A percentile compares a stretch with the other conserved stretches of the same genome.
Evolutionary conservation across 2,113 vertebrate genomes (phyloP).

Genomic region (Elgaria multicarinata): DNA sequence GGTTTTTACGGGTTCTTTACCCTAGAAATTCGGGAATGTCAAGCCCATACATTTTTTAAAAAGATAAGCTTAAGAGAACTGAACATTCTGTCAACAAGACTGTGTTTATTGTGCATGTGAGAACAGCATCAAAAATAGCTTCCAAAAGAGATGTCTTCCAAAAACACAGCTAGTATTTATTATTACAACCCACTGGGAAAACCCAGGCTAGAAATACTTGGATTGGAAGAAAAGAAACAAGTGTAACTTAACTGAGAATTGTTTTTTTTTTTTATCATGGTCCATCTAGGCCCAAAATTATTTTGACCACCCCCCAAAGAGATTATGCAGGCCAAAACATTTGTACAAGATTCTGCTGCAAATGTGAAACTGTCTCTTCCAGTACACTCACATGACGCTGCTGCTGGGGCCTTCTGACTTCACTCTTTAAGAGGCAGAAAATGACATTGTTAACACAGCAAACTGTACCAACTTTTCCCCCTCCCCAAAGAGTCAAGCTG

Average conservation of each 20-base stretch:
- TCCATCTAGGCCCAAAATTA: too few species aligned
- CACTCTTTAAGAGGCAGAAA: too few species aligned
- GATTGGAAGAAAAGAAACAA: background rate
- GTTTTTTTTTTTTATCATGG: background rate
- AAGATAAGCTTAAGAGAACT: background rate
- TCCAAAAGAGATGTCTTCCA: background rate
- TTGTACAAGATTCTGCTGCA: background rate
- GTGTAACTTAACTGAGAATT: background rate
- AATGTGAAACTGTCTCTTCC: background rate
- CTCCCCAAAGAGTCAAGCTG: background rate
- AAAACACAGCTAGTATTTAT: background rate
- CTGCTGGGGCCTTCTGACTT: background rate
- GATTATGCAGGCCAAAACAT: background rate
- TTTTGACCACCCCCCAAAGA: background rate
- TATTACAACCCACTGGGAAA: background rate
- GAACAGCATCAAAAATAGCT: too few species aligned
- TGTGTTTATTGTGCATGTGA: too few species aligned
- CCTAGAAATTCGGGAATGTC: constrained; percentile 15
- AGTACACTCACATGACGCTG: background rate
- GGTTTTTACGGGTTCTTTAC: constrained; percentile 15
- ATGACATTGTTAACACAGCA: too few species aligned
- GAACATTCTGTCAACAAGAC: background rate
- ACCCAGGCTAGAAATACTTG: background rate
- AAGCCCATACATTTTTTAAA: background rate
- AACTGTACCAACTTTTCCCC: background rate